Conservation (phyloP, 2,888 invertebrate species). For the Helicoverpa assulta region DNA sequence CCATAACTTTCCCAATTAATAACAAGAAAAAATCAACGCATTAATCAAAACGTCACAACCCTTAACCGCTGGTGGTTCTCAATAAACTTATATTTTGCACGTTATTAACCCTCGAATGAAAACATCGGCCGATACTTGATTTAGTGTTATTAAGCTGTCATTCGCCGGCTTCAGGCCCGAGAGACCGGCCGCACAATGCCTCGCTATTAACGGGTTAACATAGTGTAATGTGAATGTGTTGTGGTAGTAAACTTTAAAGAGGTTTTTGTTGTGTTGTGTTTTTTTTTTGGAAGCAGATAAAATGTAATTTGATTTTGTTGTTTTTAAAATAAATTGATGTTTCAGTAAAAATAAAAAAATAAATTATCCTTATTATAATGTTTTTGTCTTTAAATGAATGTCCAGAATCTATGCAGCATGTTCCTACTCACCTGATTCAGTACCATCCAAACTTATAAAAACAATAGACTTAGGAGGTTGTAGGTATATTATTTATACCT, state of each 20-base stretch:
- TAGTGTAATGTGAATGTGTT: constrained; percentile 46
- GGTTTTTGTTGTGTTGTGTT: constrained; percentile 21
- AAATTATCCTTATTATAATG: too few species aligned
- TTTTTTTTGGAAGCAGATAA: not conserved
- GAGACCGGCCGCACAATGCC: constrained; percentile 72
- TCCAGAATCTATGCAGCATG: too few species aligned
- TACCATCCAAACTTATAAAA: too few species aligned
- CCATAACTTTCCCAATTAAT: constrained; percentile 60
- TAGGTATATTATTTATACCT: too few species aligned
- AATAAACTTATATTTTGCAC: constrained; percentile 78
- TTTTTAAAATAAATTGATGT: not conserved
- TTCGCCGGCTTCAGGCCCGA: constrained; percentile 68
- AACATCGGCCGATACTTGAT: constrained; percentile 80
- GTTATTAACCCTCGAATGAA: constrained; percentile 75
- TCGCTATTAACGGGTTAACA: constrained; percentile 73
- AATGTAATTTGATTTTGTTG: not conserved
- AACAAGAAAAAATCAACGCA: constrained; percentile 47
- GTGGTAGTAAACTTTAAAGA: constrained; percentile 37
- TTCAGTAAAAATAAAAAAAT: too few species aligned
- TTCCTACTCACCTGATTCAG: too few species aligned
- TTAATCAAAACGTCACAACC: constrained; percentile 57
- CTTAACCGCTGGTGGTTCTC: constrained; percentile 54
- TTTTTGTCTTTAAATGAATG: too few species aligned
- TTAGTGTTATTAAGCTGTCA: constrained; percentile 87
- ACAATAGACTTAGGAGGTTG: too few species aligned